A percentile compares a stretch with the other conserved stretches of the same genome.
Evolutionary conservation across 1,140 invertebrate species (phyloP).

Genomic region (Aphidius gifuensis): DNA sequence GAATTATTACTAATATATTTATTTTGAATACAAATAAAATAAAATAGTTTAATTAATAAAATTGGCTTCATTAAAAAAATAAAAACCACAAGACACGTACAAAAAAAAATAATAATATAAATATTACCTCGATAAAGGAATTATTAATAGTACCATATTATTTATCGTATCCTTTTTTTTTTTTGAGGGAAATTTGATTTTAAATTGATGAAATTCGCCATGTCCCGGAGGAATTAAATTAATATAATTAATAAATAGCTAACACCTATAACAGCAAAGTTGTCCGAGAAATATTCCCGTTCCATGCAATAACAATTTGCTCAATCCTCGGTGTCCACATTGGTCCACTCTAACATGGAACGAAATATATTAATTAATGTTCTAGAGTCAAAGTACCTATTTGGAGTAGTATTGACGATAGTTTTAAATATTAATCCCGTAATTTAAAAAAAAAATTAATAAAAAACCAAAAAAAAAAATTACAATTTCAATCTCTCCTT

Average conservation of each 20-base stretch:
- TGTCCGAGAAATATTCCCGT: conserved; percentile 24
- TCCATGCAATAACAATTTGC: conserved; percentile 49
- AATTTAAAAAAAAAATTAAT: conserved; percentile 17
- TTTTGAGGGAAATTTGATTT: background rate
- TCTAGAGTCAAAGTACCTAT: conserved; percentile 14
- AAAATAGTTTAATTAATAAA: background rate
- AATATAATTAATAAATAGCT: conserved; percentile 13
- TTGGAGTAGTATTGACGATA: conserved; percentile 14
- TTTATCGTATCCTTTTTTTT: too few species aligned
- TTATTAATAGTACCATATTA: background rate
- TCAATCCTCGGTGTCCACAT: conserved; percentile 52
- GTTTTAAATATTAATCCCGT: conserved; percentile 14
- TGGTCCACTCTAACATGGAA: conserved; percentile 50
- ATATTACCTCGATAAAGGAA: conserved; percentile 20
- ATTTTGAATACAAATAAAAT: conserved; percentile 12
- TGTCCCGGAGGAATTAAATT: conserved; percentile 23
- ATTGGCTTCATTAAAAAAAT: conserved; percentile 19
- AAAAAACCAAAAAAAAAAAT: conserved; percentile 16
- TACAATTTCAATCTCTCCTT: conserved; percentile 30
- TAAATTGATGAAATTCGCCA: conserved; percentile 24
- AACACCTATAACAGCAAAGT: conserved; percentile 13
- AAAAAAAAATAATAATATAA: conserved; percentile 17
- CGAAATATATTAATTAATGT: conserved; percentile 36
- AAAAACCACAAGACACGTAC: conserved; percentile 18
- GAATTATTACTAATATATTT: conserved; percentile 8